These are phyloP conservation scores for Acipenser oxyrinchus DNA, from an alignment of 2,797 vertebrate species.

Conservation along the genomic window DNA sequence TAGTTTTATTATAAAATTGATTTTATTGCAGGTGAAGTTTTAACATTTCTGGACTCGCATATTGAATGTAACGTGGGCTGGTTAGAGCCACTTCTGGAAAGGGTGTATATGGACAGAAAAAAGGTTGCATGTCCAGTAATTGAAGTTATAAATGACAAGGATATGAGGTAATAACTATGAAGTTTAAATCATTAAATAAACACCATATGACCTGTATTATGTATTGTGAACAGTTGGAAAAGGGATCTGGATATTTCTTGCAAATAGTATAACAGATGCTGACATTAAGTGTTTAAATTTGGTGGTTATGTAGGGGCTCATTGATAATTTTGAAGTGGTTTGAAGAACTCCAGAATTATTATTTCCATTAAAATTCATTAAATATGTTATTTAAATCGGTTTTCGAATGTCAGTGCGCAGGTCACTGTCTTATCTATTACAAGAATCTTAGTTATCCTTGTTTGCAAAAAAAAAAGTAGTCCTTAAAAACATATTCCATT, in stretches of 20 bases:
- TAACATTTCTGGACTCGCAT: constrained; percentile 94
- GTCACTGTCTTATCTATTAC: too few relatives aligned
- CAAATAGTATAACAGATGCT: not conserved
- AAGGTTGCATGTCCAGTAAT: constrained; percentile 94
- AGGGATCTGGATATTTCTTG: accelerated
- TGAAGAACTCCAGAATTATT: too few relatives aligned
- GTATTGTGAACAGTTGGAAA: not conserved
- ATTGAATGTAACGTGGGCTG: constrained; percentile 94
- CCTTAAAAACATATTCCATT: too few relatives aligned
- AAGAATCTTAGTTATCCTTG: too few relatives aligned
- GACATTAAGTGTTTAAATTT: too few relatives aligned
- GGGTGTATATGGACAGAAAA: constrained; percentile 66
- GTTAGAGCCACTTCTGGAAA: constrained; percentile 90
- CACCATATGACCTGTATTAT: not conserved
- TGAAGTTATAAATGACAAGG: constrained; percentile 91
- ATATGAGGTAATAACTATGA: constrained; percentile 75
- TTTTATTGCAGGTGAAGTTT: constrained; percentile 66
- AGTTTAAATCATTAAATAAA: not conserved
- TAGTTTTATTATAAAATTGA: not conserved
- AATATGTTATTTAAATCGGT: too few relatives aligned
- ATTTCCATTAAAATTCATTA: too few relatives aligned
- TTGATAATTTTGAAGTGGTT: too few relatives aligned
- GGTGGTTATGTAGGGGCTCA: too few relatives aligned
- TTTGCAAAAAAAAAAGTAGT: too few relatives aligned
- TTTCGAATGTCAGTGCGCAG: too few relatives aligned